A percentile compares a stretch with the other conserved stretches of the same genome.
Evolutionary conservation across 2,888 invertebrate species (phyloP).

Genomic region (Eristalis tenax): DNA sequence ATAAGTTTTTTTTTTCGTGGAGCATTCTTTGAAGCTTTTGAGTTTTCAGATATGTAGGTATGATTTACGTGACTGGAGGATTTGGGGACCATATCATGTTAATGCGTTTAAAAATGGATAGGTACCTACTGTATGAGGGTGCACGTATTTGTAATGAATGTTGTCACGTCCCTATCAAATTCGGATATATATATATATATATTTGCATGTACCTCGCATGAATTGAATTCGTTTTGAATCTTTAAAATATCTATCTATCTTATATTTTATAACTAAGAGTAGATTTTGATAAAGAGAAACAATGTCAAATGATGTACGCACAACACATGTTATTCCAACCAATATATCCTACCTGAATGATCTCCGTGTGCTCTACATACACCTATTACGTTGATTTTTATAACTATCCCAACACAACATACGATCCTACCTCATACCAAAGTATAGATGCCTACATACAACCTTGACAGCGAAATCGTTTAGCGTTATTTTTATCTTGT

Average conservation of each 20-base stretch:
- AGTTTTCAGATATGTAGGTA: not conserved
- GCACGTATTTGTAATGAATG: not conserved
- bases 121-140: not conserved
- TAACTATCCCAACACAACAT: conserved; percentile 36
- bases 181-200: too few species aligned
- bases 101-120: not conserved
- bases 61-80: not conserved
- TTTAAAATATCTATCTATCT: too few species aligned
- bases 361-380: too few species aligned
- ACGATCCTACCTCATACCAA: conserved; percentile 57
- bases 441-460: conserved; percentile 52
- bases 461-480: conserved; percentile 42
- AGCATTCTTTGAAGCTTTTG: conserved; percentile 9
- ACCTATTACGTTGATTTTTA: not conserved
- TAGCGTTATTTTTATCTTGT: conserved; percentile 34
- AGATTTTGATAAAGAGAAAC: too few species aligned
- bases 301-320: too few species aligned
- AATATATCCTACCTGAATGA: too few species aligned
- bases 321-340: too few species aligned
- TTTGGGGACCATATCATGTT: not conserved
- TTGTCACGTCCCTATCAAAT: too few species aligned
- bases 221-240: too few species aligned
- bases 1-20: not conserved
- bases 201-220: too few species aligned
- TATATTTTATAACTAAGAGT: too few species aligned